Evolutionary conservation across 2,888 invertebrate species (phyloP).

Genomic region (Bembecia ichneumoniformis): DNA sequence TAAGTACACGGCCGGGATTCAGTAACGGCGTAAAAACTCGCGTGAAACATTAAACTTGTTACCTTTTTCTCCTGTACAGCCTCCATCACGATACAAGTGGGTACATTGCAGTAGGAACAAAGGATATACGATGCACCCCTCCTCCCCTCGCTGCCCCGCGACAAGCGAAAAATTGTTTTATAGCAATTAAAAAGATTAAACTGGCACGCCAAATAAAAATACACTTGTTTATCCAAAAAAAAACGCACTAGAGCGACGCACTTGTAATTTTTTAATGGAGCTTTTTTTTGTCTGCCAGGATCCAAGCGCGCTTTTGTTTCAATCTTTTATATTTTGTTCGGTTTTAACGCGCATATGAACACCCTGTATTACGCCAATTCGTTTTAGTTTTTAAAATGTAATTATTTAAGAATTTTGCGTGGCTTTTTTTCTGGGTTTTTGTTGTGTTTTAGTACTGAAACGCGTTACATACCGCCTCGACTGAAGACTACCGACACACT

Average conservation of each 20-base stretch:
- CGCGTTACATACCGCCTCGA: slow-evolving; percentile 10
- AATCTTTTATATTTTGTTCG: too few species aligned
- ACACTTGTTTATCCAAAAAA: too few species aligned
- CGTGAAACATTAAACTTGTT: not conserved
- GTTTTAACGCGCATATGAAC: too few species aligned
- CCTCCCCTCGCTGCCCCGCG: not conserved
- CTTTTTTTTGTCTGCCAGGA: not conserved
- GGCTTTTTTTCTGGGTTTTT: slow-evolving; percentile 21
- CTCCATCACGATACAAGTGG: slow-evolving; percentile 14
- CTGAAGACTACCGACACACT: slow-evolving; percentile 35
- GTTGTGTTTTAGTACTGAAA: slow-evolving; percentile 21
- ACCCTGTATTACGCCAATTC: too few species aligned
- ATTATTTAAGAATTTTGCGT: not conserved
- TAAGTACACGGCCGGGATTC: not conserved
- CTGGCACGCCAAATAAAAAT: too few species aligned
- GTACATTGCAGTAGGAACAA: slow-evolving; percentile 37
- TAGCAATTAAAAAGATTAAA: too few species aligned
- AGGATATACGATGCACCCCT: slow-evolving; percentile 18
- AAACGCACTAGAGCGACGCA: not conserved
- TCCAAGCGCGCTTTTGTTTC: not conserved
- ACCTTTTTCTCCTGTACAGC: slow-evolving; percentile 4
- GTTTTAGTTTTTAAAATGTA: too few species aligned
- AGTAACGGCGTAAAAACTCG: not conserved
- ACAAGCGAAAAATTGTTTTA: not conserved
- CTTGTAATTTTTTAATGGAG: not conserved